Conservation (phyloP, 30 jellyfish, hydroid and myxozoan genomes). For the Aurelia sp. region DNA sequence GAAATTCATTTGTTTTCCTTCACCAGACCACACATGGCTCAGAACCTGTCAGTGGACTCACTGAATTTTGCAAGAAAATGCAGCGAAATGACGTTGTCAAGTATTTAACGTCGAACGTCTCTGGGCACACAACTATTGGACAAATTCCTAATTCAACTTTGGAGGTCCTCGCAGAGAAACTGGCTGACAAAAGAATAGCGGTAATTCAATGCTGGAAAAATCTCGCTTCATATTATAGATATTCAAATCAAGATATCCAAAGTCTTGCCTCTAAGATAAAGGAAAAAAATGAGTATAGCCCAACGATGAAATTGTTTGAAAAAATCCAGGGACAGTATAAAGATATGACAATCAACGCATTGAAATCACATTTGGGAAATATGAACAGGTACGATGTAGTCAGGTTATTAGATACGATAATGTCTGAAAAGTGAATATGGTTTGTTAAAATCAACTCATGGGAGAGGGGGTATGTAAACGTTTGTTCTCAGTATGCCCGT, state of each 20-base stretch:
- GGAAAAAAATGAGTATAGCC: conserved; percentile 9
- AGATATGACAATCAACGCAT: not conserved
- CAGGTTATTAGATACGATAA: not conserved
- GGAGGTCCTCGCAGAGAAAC: conserved; percentile 8
- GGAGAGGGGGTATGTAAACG: too few relatives aligned
- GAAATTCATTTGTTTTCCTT: too few relatives aligned
- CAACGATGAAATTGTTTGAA: conserved; percentile 15
- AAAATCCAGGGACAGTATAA: not conserved
- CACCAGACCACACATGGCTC: too few relatives aligned
- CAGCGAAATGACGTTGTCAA: conserved; percentile 21
- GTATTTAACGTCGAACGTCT: too few relatives aligned
- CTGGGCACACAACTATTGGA: not conserved
- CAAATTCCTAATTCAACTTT: conserved; percentile 2
- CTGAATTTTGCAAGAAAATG: not conserved
- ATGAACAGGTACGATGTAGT: conserved; percentile 21
- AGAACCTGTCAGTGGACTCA: not conserved
- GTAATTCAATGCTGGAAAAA: conserved; percentile 19
- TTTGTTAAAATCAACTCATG: too few relatives aligned
- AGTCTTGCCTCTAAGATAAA: not conserved
- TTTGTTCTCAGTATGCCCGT: too few relatives aligned
- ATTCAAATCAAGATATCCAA: not conserved
- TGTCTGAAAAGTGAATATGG: not conserved
- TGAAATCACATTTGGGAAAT: not conserved
- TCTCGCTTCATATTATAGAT: conserved; percentile 24
- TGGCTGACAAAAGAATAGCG: not conserved